phyloP scores from a whole-genome alignment of 1,140 invertebrate genomes.

The Bombus impatiens region DNA sequence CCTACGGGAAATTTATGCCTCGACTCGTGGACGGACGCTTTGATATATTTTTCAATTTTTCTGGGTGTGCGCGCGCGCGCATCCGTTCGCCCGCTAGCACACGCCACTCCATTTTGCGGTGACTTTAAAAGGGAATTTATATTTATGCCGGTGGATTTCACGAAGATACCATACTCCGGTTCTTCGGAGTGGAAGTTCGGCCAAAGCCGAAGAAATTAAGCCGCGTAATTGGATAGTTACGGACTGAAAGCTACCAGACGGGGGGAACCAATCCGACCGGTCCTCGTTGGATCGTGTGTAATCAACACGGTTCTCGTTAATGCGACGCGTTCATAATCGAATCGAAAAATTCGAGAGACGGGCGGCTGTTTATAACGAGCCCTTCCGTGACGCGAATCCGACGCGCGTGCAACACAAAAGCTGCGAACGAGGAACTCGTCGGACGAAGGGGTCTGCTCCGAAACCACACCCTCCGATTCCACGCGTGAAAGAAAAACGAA shows the following conservation, averaged over 20 bases:
- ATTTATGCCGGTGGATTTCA: constrained; percentile 33
- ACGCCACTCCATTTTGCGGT: constrained; percentile 28
- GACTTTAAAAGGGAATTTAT: constrained; percentile 29
- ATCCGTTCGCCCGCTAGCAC: neutral
- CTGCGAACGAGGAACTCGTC: neutral
- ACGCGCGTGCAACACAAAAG: neutral
- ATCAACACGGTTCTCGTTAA: constrained; percentile 20
- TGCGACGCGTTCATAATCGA: constrained; percentile 17
- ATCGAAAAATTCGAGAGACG: constrained; percentile 20
- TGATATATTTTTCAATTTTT: constrained; percentile 57
- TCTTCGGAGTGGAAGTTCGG: neutral
- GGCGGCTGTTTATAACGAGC: neutral
- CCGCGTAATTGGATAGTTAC: constrained; percentile 32
- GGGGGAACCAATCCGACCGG: neutral
- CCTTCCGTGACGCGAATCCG: neutral
- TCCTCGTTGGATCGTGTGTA: neutral
- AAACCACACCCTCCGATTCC: neutral
- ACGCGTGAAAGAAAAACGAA: neutral
- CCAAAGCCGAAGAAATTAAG: constrained; percentile 25
- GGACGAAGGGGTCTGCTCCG: neutral
- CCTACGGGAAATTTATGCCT: constrained; percentile 42
- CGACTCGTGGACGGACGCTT: constrained; percentile 38
- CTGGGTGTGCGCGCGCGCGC: neutral
- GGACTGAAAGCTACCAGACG: neutral
- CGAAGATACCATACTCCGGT: neutral